A percentile compares a stretch with the other conserved stretches of the same genome.
Conservation (phyloP, 2,888 invertebrate species). For the Leptopterna dolabrata region DNA sequence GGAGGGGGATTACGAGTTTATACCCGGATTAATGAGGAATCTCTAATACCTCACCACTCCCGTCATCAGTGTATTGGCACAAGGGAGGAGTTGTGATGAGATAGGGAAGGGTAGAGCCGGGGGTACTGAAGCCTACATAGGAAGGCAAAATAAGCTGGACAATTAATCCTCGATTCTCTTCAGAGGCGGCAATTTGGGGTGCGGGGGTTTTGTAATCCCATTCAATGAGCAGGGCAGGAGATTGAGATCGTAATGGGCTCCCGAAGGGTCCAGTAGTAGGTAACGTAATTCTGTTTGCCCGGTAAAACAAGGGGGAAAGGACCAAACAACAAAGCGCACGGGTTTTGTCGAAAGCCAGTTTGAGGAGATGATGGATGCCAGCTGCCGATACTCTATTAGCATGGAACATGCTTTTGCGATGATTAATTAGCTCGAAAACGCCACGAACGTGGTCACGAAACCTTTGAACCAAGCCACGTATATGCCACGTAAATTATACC, state of each 20-base stretch:
- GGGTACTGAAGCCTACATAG: not conserved
- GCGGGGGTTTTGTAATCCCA: not conserved
- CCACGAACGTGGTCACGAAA: too few relatives aligned
- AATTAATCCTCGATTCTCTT: conserved; percentile 30
- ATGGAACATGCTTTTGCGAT: too few relatives aligned
- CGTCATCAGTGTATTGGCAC: not conserved
- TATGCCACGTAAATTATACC: too few relatives aligned
- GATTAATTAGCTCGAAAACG: too few relatives aligned
- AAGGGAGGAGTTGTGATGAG: not conserved
- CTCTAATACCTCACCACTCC: not conserved
- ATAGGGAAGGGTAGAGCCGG: too few relatives aligned
- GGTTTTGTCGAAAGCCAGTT: not conserved
- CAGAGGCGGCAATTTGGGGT: conserved; percentile 4
- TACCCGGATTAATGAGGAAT: not conserved
- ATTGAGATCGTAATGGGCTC: conserved; percentile 34
- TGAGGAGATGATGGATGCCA: not conserved
- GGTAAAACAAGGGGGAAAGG: not conserved
- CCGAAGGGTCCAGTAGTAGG: not conserved
- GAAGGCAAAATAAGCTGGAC: conserved; percentile 33
- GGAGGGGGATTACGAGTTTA: too few relatives aligned
- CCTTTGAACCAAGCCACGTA: too few relatives aligned
- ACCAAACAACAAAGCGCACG: not conserved
- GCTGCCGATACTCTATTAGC: not conserved
- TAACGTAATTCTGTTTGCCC: conserved; percentile 24
- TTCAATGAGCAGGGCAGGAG: conserved; percentile 4